These are phyloP conservation scores for Enteromius thamalakanensis DNA, from an alignment of 2,797 vertebrate genomes.

Conservation along the genomic window DNA sequence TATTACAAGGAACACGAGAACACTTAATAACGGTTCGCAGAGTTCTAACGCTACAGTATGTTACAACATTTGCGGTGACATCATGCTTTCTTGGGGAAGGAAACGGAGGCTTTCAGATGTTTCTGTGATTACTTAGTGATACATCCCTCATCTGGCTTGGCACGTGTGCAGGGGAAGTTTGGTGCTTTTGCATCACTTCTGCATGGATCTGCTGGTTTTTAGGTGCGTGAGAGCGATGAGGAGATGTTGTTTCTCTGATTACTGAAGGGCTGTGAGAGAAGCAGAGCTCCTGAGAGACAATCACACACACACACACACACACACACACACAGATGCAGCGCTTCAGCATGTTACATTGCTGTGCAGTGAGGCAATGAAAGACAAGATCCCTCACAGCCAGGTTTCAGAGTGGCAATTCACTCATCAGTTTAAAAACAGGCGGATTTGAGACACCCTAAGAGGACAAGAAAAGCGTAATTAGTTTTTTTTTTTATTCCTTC, in stretches of 20 bases:
- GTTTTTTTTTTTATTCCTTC: neutral
- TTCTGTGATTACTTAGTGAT: slow-evolving; percentile 25
- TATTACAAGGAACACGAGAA: slow-evolving; percentile 25
- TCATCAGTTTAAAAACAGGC: slow-evolving; percentile 6
- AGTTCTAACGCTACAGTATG: slow-evolving; percentile 1
- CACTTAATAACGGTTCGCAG: neutral
- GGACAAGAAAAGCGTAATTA: neutral
- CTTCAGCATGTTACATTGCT: slow-evolving; percentile 2
- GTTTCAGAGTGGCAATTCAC: slow-evolving; percentile 10
- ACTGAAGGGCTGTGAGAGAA: slow-evolving; percentile 17
- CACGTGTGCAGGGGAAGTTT: slow-evolving; percentile 43
- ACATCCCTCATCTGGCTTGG: slow-evolving; percentile 41
- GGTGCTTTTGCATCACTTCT: slow-evolving; percentile 47
- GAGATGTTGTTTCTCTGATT: slow-evolving; percentile 30
- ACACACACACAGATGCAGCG: no score
- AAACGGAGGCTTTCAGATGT: slow-evolving; percentile 38
- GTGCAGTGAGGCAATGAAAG: slow-evolving; percentile 25
- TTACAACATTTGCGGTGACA: slow-evolving; percentile 22
- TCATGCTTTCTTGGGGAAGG: slow-evolving; percentile 38
- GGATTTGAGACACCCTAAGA: slow-evolving; percentile 2
- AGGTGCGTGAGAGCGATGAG: slow-evolving; percentile 6
- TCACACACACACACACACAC: slow-evolving; percentile 1
- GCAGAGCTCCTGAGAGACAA: neutral
- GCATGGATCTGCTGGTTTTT: slow-evolving; percentile 32
- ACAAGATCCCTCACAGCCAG: slow-evolving; percentile 13